Evolutionary conservation across 2,113 vertebrate genomes (phyloP), one percentile per base, ranked within the genome.

Genomic region (Cariama cristata): DNA sequence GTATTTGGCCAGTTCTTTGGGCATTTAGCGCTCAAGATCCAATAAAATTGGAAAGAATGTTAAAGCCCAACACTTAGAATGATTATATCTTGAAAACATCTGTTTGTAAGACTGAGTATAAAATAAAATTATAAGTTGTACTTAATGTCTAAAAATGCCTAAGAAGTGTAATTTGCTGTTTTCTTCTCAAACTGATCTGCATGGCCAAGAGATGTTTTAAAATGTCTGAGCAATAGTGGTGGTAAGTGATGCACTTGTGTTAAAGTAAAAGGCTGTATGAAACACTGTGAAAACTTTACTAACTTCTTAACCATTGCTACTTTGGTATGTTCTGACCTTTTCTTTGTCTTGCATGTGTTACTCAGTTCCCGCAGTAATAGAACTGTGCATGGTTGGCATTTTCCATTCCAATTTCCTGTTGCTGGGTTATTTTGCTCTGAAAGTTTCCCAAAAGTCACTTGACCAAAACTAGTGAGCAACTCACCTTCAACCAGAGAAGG

Each of bases 281-380:
- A 97, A 98, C 98, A 98, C 98, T 98, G 98, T 98, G 98, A 98
- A 97, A 97, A 96, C 85, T 97, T 97, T 86, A 95, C 95, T 90
- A 94, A 97, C 38, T 97, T 97, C 94, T 95, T 96, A 96, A 91
- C 94, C 95, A 82, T 97, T 95, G 96, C 95, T 96, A 90, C 88
- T 90, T 94, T 69, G 91, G 67, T 96, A 86, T 95, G 30, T 97
- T 93, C 96, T 97, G 93, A 94, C 75, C 89, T 93, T 85, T 95
- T 88, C 82, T 73, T 96, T 93, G 60, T 97, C 95, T 95, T 98
- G 98, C 98, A 98, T 98, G 98, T 97, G 80, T 97, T 96, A 62
- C 86, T 92, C 95, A 86, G 32, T 94, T 93, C 83, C 75, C 96
- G 85, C 95, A 84, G 96, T 96, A 73, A 91, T 85, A 26, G 76